Conservation (phyloP, 2,113 vertebrate genomes). For the Junco hyemalis region DNA sequence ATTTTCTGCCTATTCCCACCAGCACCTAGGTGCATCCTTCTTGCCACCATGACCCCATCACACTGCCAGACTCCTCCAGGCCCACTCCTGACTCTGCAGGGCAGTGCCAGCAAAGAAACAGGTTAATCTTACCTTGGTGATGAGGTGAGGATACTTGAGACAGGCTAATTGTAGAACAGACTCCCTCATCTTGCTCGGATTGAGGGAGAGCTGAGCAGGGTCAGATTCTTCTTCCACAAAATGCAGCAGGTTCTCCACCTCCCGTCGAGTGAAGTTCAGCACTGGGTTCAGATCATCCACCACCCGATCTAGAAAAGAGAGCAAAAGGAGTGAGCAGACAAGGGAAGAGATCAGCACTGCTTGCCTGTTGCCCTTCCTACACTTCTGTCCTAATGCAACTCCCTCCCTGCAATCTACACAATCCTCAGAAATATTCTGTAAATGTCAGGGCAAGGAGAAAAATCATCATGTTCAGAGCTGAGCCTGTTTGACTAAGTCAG, state of each 20-base stretch:
- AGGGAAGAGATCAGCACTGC: background rate
- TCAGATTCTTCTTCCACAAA: conserved; percentile 95
- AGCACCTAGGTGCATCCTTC: background rate
- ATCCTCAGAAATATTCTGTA: background rate
- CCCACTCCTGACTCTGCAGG: background rate
- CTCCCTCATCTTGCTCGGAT: conserved; percentile 76
- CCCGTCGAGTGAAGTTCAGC: conserved; percentile 93
- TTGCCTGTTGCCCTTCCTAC: background rate
- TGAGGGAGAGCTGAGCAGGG: conserved; percentile 67
- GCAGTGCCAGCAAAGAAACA: background rate
- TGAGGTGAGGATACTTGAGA: conserved; percentile 87
- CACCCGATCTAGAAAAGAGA: conserved; percentile 85
- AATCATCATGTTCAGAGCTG: background rate
- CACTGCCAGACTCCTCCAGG: background rate
- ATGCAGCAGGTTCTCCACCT: conserved; percentile 98
- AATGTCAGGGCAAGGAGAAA: background rate
- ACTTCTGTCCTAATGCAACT: background rate
- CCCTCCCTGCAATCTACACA: background rate
- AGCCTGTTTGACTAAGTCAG: background rate
- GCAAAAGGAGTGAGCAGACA: background rate
- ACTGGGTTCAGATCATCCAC: conserved; percentile 98
- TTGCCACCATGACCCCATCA: background rate
- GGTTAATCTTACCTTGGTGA: conserved; percentile 88
- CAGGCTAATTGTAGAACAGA: conserved; percentile 86
- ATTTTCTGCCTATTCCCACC: background rate